Percentiles rank a stretch among this genome's conserved stretches.
Conservation (phyloP, 2,797 vertebrate species). For the Sebastes hubbsi region DNA sequence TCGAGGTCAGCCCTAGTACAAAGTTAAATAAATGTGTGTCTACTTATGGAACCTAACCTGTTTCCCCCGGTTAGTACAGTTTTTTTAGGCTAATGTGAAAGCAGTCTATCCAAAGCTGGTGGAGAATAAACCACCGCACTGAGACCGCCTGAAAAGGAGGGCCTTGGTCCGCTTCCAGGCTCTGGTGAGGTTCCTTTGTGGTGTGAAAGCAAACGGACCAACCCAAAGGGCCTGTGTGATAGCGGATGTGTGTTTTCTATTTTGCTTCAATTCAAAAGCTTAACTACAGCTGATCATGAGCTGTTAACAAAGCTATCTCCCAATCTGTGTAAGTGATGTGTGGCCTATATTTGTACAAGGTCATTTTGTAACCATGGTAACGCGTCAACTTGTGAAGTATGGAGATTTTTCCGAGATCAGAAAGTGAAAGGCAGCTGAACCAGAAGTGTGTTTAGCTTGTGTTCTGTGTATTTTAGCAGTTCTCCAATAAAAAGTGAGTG, state of each 20-base stretch:
- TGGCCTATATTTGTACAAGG: neutral
- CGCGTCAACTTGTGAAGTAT: neutral
- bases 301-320: neutral
- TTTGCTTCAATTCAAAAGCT: neutral
- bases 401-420: no score
- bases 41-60: neutral
- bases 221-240: neutral
- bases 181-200: neutral
- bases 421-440: neutral
- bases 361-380: neutral
- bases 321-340: neutral
- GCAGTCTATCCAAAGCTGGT: neutral
- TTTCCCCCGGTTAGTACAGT: neutral
- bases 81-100: neutral
- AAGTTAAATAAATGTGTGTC: neutral
- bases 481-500: neutral
- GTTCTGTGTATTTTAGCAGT: neutral
- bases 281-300: neutral
- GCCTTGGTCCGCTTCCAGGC: neutral
- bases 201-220: neutral
- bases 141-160: neutral
- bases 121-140: neutral
- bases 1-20: neutral
- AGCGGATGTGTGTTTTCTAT: neutral
- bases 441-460: neutral